Percentiles rank a stretch among this genome's conserved stretches.
These are phyloP conservation scores for Taxidea taxus DNA, from an alignment of 2,113 vertebrate species.

Conservation along the genomic window DNA sequence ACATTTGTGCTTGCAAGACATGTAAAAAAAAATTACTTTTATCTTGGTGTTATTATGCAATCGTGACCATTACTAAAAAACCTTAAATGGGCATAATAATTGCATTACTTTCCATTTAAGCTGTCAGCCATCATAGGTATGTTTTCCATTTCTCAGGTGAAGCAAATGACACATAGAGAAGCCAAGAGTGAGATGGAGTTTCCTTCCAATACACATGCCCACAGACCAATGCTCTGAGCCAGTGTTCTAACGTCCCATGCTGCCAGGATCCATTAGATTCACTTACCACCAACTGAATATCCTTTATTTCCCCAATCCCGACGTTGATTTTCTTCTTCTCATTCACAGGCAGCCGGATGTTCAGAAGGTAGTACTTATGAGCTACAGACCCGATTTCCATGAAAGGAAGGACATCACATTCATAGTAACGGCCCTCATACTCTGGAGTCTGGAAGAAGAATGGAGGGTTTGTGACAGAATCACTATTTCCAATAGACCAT, in stretches of 20 bases:
- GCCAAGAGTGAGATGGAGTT: background rate
- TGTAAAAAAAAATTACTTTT: background rate
- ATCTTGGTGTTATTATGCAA: background rate
- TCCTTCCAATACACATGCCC: background rate
- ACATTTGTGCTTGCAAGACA: background rate
- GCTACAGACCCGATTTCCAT: slow-evolving; percentile 96
- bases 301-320: slow-evolving; percentile 95
- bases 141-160: background rate
- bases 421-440: slow-evolving; percentile 94
- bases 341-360: slow-evolving; percentile 95
- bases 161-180: background rate
- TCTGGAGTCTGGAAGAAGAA: slow-evolving; percentile 84
- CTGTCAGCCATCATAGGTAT: background rate
- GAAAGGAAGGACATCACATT: slow-evolving; percentile 95
- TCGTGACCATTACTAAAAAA: background rate
- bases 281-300: slow-evolving; percentile 93
- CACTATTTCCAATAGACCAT: background rate
- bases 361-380: slow-evolving; percentile 97
- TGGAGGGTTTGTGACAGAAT: background rate
- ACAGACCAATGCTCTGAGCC: background rate
- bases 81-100: background rate
- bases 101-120: background rate
- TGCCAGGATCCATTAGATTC: too few relatives aligned
- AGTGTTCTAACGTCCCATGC: too few relatives aligned
- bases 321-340: slow-evolving; percentile 93